Base-by-base conservation (phyloP, 2,113 vertebrate genomes). In the Cyanoramphus novaezelandiae region DNA sequence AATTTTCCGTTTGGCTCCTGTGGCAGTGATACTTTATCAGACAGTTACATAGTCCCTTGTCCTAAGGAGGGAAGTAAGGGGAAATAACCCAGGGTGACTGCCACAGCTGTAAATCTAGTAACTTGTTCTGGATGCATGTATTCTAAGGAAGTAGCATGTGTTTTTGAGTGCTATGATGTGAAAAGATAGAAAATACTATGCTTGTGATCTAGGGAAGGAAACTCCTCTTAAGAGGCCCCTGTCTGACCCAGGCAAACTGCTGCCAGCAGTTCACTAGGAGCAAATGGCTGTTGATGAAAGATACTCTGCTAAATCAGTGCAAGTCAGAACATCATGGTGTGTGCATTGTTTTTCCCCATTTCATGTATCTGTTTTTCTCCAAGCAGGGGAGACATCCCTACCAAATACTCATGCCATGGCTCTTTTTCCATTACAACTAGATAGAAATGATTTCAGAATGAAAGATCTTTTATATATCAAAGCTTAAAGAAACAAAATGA, bases 401-500 rank as follows among this genome's bases (percentile, higher is more conserved):
- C 43, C 55, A 68, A 75, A 77, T 76, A 37, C 1, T 23, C 43
- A 10, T 74, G 33, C 41, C 50, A 9, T 67, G 4, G 11, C n/a
- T 69, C 31, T 43, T 50, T 55, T 80, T 74, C 44, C 4, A 2
- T 47, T 89, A 28, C 9, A 28, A 6, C 74, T 75, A 93, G 86
- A 62, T 92, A 76, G 70, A 93, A 95, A 44, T 85, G 74, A 47
- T 95, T 92, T 92, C 41, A 55, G 49, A 93, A 68, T 33, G 50
- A 57, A 82, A 85, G 52, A 37, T 64, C 43, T 91, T 75, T 81
- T 71, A 24, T 60, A 92, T 93, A 92, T 55, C 20, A 11, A 88
- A 84, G 82, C 75, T 91, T 84, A 93, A 92, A 76, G 68, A 77
- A 92, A 90, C 41, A 79, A 71, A 88, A 80, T 55, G 53, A 93